Evolutionary conservation across 2,113 vertebrate species (phyloP), one percentile per base, ranked within the genome.

Genomic region (Limanda limanda): DNA sequence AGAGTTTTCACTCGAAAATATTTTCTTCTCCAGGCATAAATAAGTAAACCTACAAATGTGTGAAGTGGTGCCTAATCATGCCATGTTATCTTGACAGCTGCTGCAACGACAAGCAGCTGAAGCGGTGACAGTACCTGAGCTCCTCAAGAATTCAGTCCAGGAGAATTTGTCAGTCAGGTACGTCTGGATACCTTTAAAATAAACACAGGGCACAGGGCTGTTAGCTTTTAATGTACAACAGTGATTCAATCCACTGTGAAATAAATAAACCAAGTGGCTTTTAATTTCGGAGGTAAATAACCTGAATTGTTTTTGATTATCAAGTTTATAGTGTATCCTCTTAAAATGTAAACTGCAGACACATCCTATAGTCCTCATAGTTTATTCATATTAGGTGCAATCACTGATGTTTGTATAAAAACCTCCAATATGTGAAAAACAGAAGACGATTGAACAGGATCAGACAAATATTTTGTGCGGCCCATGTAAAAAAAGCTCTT

Each of bases 121-220:
- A 62, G 12, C 24, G 21, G 18, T 56, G 18, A 66, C 27, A 60
- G 48, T 90, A 99, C 98, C 97, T 96, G 95, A 87, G n/a, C 74
- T 91, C 69, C 87, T 93, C 25, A 99, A 92, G 86, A 97, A 99
- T 73, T 89, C 81, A 31, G 74, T 67, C 96, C 96, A 98, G 89
- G 94, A 91, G 92, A 98, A 97, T 12, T 85, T 62, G 11, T 91
- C 54, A 4, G 88, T 92, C 18, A 90, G 93, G 1, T 74, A 35
- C 0, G 96, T 97, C 68, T 92, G 83, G 42, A 99, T 94, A 51
- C 97, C 98, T 99, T 87, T 5, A 60, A 65, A 78, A 18, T 8
- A 78, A 76, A 81, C 27, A 40, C 6, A 70, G 71, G 31, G 23
- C 2, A 17, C 4, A 65, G 23, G 6, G 25, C 42, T 47, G n/a